Base-by-base conservation (phyloP, 2,113 vertebrate species). In the Xenopus borealis region DNA sequence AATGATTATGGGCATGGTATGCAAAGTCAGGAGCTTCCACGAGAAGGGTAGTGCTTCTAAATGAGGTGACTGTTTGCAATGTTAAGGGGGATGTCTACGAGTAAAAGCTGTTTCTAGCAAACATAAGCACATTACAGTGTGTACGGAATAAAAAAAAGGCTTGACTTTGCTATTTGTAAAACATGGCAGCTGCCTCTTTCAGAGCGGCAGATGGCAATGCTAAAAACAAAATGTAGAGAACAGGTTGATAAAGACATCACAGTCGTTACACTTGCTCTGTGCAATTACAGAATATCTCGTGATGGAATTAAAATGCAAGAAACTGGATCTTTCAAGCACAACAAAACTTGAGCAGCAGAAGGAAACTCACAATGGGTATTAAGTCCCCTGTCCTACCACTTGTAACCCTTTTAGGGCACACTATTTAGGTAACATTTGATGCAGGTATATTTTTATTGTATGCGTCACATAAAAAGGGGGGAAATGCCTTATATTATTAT, bases 111-210 rank as follows among this genome's bases (percentile, higher is more conserved):
- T 27, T 27, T 27, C 23, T 27, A 27, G 23, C 23, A 27, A 27
- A 27, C 23, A 27, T 27, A 27, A 27, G 23, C 23, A 27, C 23
- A 27, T 27, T 57, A 57, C 66, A 70, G 50, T 64, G 55, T 58
- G 47, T 86, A 78, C 72, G 84, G 75, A 78, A 72, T 80, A 72
- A 46, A 73, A 72, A 65, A 86, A 81, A 80, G 76, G 76, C 78
- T 79, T 72, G 80, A 80, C 78, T 55, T 76, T 19, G 33, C 80
- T 79, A 78, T 85, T 84, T 83, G 84, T 81, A 72, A 82, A 83
- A 83, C 80, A 79, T 69, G 84, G 85, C 85, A 86, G 82, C 86
- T 85, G 85, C 78, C 82, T 82, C 74, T 88, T 83, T 84, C 0
- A 0, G 63, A 72, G 77, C 40, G 86, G 82, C 87, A 87, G 89